A percentile compares a stretch with the other conserved stretches of the same genome.
These are phyloP conservation scores for Proteles cristata DNA, from an alignment of 2,113 vertebrate genomes.

Conservation along the genomic window DNA sequence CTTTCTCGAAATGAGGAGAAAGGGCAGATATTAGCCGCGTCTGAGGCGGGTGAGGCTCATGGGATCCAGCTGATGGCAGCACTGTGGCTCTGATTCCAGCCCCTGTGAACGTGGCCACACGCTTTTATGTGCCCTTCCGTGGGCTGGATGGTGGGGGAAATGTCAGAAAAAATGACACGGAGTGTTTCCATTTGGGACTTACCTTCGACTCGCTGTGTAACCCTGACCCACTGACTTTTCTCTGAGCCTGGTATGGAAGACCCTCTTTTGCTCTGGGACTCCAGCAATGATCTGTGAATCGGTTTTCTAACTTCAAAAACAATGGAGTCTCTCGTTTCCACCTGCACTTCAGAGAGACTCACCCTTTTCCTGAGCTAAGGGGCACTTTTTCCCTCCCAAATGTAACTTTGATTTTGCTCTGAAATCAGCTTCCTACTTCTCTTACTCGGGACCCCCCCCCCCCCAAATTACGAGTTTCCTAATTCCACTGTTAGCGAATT, in stretches of 20 bases:
- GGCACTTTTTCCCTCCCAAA: not conserved
- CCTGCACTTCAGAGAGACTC: not conserved
- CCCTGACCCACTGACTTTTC: not conserved
- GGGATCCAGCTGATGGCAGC: not conserved
- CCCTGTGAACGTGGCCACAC: not conserved
- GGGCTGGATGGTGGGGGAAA: not conserved
- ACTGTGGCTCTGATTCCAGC: not conserved
- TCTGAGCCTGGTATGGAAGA: not conserved
- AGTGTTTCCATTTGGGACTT: not conserved
- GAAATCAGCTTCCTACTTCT: not conserved
- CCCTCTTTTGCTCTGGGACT: not conserved
- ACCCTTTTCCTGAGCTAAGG: not conserved
- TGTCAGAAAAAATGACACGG: not conserved
- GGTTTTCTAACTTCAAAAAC: constrained; percentile 2
- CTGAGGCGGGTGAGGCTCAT: accelerated
- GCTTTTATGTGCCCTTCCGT: not conserved
- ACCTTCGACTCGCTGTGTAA: not conserved
- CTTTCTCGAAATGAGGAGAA: not conserved
- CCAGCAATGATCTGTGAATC: not conserved
- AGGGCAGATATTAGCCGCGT: not conserved
- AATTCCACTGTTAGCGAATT: constrained; percentile 75
- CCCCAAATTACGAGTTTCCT: constrained; percentile 18
- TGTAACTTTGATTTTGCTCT: not conserved
- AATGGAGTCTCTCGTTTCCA: not conserved
- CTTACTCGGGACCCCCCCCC: not conserved